A percentile compares a stretch with the other conserved stretches of the same genome.
Evolutionary conservation across 2,888 invertebrate genomes (phyloP).

Genomic region (Drosophila fulvimacula): DNA sequence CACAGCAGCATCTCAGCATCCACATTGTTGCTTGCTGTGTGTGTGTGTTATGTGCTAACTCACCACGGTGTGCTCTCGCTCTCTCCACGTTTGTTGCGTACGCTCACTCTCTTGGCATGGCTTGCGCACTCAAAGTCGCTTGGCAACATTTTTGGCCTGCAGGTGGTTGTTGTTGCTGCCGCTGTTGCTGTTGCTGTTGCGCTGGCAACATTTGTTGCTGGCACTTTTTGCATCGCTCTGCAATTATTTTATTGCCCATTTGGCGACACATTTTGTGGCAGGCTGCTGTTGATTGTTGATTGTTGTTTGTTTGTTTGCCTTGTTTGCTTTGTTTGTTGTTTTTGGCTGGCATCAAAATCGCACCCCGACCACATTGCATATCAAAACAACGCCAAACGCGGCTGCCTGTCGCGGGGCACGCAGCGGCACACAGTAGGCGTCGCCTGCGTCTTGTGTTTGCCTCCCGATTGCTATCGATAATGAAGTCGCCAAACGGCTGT

Average conservation of each 20-base stretch:
- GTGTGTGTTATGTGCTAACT: conserved; percentile 19
- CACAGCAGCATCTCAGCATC: conserved; percentile 44
- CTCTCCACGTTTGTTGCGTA: conserved; percentile 6
- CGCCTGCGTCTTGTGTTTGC: conserved; percentile 29
- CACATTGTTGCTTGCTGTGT: conserved; percentile 46
- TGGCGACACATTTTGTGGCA: conserved; percentile 50
- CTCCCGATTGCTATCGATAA: conserved; percentile 59
- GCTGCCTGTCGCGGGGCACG: conserved; percentile 20
- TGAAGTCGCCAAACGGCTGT: conserved; percentile 55
- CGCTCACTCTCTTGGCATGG: background rate
- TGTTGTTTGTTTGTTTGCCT: conserved; percentile 27
- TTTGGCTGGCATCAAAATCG: conserved; percentile 25
- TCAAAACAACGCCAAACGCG: conserved; percentile 52
- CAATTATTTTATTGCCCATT: conserved; percentile 45
- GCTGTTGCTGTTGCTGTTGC: background rate
- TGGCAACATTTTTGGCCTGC: conserved; percentile 55
- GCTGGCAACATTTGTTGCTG: conserved; percentile 48
- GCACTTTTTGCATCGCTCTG: conserved; percentile 17
- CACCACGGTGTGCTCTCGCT: conserved; percentile 41
- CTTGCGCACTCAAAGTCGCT: conserved; percentile 49
- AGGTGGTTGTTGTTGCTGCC: conserved; percentile 41
- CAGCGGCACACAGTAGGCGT: conserved; percentile 4
- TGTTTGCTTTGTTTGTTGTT: conserved; percentile 24
- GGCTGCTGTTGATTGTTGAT: conserved; percentile 15
- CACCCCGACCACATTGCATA: conserved; percentile 32